Conservation (phyloP, 2,113 vertebrate species). For the Oceanodroma tethys region DNA sequence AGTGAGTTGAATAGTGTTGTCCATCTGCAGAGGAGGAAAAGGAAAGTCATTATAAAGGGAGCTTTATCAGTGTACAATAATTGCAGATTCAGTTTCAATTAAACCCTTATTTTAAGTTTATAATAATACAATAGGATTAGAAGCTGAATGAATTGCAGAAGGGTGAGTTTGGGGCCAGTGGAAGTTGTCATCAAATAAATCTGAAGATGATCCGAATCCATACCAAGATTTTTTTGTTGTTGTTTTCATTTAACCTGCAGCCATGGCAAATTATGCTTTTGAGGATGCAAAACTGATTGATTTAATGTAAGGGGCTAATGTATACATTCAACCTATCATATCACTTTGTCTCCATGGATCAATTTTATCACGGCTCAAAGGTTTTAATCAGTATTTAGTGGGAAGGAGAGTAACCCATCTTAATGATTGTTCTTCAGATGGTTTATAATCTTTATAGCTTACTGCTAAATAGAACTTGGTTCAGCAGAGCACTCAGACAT, state of each 20-base stretch:
- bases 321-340: neutral
- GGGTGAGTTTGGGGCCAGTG: neutral
- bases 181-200: neutral
- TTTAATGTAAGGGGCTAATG: neutral
- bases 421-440: neutral
- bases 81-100: neutral
- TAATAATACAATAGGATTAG: neutral
- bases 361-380: neutral
- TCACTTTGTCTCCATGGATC: neutral
- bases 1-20: neutral
- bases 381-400: neutral
- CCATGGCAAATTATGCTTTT: neutral
- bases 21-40: neutral
- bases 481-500: neutral
- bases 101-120: neutral
- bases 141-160: neutral
- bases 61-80: neutral
- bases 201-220: neutral
- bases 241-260: neutral
- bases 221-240: neutral
- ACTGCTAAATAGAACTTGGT: neutral
- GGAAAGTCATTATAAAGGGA: neutral
- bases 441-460: conserved; percentile 5
- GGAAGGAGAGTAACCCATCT: neutral
- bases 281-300: neutral